Base-by-base conservation (phyloP, 2,113 vertebrate genomes). In the Vulpes lagopus region DNA sequence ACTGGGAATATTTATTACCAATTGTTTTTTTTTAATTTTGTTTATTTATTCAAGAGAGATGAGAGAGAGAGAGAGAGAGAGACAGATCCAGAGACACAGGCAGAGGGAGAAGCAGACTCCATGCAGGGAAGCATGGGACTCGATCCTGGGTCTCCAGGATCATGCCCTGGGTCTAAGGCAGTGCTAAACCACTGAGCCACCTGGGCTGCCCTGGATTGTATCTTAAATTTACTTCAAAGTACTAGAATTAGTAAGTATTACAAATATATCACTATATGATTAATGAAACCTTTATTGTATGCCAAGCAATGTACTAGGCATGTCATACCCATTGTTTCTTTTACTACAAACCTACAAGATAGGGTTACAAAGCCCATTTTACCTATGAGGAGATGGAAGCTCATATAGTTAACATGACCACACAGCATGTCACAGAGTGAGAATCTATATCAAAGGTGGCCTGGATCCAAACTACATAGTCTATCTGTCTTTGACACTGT, bases 181-280 rank as follows among this genome's bases (percentile, higher is more conserved):
- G 43, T 43, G 43, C 43, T 43, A 43, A 43, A 43, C 43, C 43
- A 43, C 43, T 43, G 43, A 43, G 43, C 43, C 43, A 43, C 43
- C 43, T 43, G 43, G 43, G 43, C 43, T 43, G 43, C 7, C 43
- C 43, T 35, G 9, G 32, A 35, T n/a, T 69, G 32, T 8, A 69
- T 96, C 93, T 90, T 69, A 78, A 83, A 62, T 69, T 27, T 88
- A 65, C 69, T 90, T 84, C 2, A 67, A 90, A 90, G 32, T 79
- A 62, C 59, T 79, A 55, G 57, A 17, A 17, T 4, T 78, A 82
- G 30, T 53, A 51, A 35, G 17, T 11, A 57, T 79, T 73, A 2
- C 0, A 83, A 78, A 3, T 27, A 87, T 12, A 51, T 84, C 11
- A 53, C 14, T 73, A 2, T 85, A 59, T 38, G 92, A 15, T 76